Evolutionary conservation across 2,113 vertebrate species (phyloP).

Genomic region (Tichodroma muraria): DNA sequence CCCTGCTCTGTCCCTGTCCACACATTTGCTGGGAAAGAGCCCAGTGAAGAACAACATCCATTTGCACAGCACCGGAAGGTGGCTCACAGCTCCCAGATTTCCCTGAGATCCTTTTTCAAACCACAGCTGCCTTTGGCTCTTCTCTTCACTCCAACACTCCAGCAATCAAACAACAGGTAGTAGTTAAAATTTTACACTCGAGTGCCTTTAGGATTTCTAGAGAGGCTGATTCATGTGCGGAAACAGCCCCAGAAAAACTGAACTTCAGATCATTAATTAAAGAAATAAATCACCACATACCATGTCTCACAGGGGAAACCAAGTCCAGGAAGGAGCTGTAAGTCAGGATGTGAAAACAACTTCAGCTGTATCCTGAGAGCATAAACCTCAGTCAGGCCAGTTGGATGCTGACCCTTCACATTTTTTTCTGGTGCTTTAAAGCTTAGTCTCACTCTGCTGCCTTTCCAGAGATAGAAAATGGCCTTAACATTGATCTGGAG

Average conservation of each 20-base stretch:
- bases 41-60: neutral
- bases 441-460: neutral
- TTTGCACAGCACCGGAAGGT: neutral
- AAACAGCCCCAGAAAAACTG: neutral
- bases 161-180: neutral
- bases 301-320: neutral
- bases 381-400: neutral
- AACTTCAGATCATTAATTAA: neutral
- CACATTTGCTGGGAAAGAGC: accelerated
- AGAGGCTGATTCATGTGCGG: accelerated
- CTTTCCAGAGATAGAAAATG: neutral
- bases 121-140: neutral
- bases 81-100: neutral
- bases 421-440: neutral
- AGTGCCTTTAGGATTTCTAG: neutral
- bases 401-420: neutral
- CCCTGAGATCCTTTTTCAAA: neutral
- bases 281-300: neutral
- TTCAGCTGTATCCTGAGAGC: neutral
- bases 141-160: neutral
- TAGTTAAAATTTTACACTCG: neutral
- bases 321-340: neutral
- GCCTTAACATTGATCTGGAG: neutral
- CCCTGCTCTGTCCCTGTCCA: neutral
- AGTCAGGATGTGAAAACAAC: neutral